Percentiles rank a stretch among this genome's conserved stretches.
Conservation (phyloP, 2,113 vertebrate genomes). For the Sinosuthora webbiana region DNA sequence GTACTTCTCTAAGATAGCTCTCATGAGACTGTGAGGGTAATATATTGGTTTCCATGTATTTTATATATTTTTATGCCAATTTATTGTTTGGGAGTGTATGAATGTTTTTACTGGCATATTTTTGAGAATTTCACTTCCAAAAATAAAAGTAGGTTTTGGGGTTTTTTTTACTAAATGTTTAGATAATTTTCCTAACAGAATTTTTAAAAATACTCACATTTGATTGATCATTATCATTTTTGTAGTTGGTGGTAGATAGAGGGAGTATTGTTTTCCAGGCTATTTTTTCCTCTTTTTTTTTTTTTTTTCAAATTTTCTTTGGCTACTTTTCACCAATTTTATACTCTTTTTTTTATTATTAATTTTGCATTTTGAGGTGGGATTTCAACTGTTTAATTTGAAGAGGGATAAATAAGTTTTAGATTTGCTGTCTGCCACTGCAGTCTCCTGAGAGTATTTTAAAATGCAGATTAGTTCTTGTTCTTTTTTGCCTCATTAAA, state of each 20-base stretch:
- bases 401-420: neutral
- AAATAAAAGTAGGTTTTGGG: neutral
- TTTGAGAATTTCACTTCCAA: neutral
- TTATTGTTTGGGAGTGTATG: neutral
- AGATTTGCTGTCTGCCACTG: neutral
- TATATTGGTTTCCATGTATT: neutral
- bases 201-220: neutral
- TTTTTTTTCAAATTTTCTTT: neutral
- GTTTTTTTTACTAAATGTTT: neutral
- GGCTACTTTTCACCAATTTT: neutral
- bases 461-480: slow-evolving; percentile 33
- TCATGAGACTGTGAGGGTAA: slow-evolving; percentile 22
- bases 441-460: slow-evolving; percentile 74
- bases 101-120: neutral
- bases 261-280: neutral
- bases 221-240: neutral
- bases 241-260: neutral
- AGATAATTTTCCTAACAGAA: neutral
- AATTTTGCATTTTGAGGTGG: neutral
- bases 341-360: neutral
- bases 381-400: slow-evolving; percentile 5
- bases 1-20: neutral
- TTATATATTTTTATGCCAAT: neutral
- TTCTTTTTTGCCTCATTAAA: slow-evolving; percentile 35
- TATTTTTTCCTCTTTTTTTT: neutral